phyloP scores from a whole-genome alignment of 2,797 vertebrate genomes.

The Phaenicophaeus curvirostris region DNA sequence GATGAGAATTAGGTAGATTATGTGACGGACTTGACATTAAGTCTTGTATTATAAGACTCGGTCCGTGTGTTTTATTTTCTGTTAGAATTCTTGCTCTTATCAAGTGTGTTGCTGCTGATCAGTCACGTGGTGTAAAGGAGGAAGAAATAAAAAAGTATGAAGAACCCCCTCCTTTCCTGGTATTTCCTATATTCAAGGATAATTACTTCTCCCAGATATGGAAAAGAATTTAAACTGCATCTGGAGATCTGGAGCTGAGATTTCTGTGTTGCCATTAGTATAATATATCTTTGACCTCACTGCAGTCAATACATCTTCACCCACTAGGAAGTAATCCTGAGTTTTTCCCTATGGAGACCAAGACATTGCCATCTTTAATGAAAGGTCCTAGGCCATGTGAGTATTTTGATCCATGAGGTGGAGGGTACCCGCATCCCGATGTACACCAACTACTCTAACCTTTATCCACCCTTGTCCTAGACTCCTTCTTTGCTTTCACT shows the following conservation, averaged over 20 bases:
- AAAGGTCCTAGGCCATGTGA: not conserved
- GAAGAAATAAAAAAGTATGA: not conserved
- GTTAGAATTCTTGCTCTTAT: not conserved
- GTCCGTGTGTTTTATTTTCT: not conserved
- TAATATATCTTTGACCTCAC: not conserved
- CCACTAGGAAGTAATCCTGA: not conserved
- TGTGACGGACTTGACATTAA: not conserved
- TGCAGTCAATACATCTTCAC: not conserved
- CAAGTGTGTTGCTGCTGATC: not conserved
- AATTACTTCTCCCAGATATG: not conserved
- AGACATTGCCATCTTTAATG: not conserved
- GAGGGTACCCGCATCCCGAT: not conserved
- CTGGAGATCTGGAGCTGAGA: not conserved
- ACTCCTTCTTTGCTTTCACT: not conserved
- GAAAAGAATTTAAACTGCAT: not conserved
- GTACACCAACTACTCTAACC: not conserved
- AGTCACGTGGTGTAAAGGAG: not conserved
- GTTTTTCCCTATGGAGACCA: not conserved
- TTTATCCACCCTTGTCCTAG: not conserved
- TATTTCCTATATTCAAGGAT: not conserved
- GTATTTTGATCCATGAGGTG: not conserved
- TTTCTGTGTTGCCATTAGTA: not conserved
- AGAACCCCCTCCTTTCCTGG: fast-evolving
- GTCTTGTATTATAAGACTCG: not conserved
- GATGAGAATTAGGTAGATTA: not conserved